Evolutionary conservation across 2,888 invertebrate genomes (phyloP), one percentile per base, ranked within the genome.

Genomic region (Hemaris fuciformis): DNA sequence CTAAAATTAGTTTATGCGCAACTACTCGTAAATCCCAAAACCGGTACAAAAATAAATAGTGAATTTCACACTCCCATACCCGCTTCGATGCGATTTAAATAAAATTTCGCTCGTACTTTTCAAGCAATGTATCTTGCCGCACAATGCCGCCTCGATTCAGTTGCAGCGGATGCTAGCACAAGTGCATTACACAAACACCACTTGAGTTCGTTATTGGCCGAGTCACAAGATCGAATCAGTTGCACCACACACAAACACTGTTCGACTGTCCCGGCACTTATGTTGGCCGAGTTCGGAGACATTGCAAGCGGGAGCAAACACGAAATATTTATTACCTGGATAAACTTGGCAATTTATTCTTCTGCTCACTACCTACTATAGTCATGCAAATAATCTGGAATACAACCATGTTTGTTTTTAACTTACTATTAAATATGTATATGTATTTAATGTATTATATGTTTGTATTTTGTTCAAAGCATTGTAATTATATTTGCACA

Each of bases 131-230:
- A 41, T 41, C 57, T 61, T 42, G 20, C 60, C 31, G 22, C 27
- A 56, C 42, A 53, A 56, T 43, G 25, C 56, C 25, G 38, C 10
- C 38, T n/a, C 20, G 43, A 66, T 70, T 70, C 48, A 63, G 63
- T 63, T 60, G 64, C 58, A 46, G 59, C 25, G 57, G 60, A 62
- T 53, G 31, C 65, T 57, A 62, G 62, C 66, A 69, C 72, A 75
- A 80, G 77, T 73, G 75, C 76, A 78, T 81, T 79, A 80, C 76
- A 77, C 77, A 75, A 73, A 80, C 79, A 79, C 70, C 75, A 71
- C 76, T 76, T 65, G 65, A 68, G 68, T 71, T 76, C 75, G 77
- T 76, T 80, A 79, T 77, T 79, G 75, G 73, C 68, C 60, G 66
- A 69, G 71, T 71, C 68, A 69, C 72, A 67, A 73, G 79, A 77